Percentiles rank a stretch among this genome's conserved stretches.
phyloP scores from a whole-genome alignment of 1,140 invertebrate genomes.

The Drosophila kanapiae region DNA sequence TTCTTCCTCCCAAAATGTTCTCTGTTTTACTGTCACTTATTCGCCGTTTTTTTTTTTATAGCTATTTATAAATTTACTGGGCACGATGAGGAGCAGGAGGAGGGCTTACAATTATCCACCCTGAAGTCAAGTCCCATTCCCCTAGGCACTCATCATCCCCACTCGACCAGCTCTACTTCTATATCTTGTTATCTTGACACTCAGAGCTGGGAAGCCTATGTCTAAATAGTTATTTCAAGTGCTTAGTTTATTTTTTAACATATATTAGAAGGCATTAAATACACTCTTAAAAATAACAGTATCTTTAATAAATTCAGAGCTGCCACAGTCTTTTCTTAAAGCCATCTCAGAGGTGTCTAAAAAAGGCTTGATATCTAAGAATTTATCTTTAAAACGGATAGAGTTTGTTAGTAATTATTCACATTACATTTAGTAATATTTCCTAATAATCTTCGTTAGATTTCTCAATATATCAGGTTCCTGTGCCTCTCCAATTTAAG shows the following conservation, averaged over 20 bases:
- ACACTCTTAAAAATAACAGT: neutral
- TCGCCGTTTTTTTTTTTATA: slow-evolving; percentile 26
- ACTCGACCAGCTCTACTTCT: neutral
- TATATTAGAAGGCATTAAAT: neutral
- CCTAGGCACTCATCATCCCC: slow-evolving; percentile 1
- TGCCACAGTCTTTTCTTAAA: too few relatives aligned
- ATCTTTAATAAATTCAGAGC: neutral
- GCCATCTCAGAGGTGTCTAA: too few relatives aligned
- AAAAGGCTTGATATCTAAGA: too few relatives aligned
- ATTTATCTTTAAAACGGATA: too few relatives aligned
- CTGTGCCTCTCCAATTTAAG: neutral
- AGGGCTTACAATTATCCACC: slow-evolving; percentile 25
- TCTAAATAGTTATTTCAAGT: neutral
- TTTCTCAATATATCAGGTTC: neutral
- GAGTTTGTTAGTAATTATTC: too few relatives aligned
- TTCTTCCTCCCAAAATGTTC: slow-evolving; percentile 1
- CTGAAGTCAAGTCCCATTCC: neutral
- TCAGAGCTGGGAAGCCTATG: neutral
- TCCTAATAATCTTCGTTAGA: too few relatives aligned
- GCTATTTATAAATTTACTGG: slow-evolving; percentile 50
- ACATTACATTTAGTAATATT: too few relatives aligned
- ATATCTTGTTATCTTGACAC: neutral
- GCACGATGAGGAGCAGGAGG: neutral
- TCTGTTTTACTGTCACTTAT: slow-evolving; percentile 24
- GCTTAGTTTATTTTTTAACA: neutral